Evolutionary conservation across 2,888 invertebrate species (phyloP), one percentile per base, ranked within the genome.

Genomic region (Andrena praecox): DNA sequence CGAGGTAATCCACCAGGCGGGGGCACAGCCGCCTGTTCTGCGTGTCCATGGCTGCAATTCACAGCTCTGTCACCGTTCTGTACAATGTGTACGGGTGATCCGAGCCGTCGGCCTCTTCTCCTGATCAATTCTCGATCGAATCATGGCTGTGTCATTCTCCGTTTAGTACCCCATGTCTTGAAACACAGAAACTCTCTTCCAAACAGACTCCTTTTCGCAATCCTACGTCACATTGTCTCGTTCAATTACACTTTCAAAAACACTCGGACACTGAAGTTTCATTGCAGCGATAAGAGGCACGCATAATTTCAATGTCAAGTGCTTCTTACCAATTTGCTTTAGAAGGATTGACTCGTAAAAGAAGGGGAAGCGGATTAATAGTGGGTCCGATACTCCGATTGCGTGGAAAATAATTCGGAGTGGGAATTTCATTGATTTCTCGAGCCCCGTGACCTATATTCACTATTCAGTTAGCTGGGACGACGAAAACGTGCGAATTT

Each of bases 1-100:
- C 98, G 93, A 99, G 95, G 95, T 99, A 99, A 96, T 99, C 99
- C 95, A 98, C 97, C 92, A 98, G 95, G 89, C 98, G 96, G 92
- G 98, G 98, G 94, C 98, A 98, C 91, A 98, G 94, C 92, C 96
- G 97, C 93, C 97, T 97, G 93, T 97, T 96, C 94, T 97, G 97
- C 89, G 95, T 95, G 92, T 96, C 96, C 94, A 94, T 94, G 83
- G 74, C 71, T 75, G 74, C 75, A 52, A 66, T 83, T 87, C 87
- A 77, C 83, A 89, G 88, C 89, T 87, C 90, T 90, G 93, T 93
- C 93, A 93, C 93, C 93, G 92, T 85, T 89, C 64, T 85, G 82
- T 84, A 56, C 77, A 77, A 85, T 85, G 78, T 87, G 77, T 82
- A 84, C 86, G 84, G 80, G 80, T 88, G 87, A 87, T 89, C 84